These are phyloP conservation scores for Gymnoscelis rufifasciata DNA, from an alignment of 2,888 invertebrate genomes.

Conservation along the genomic window DNA sequence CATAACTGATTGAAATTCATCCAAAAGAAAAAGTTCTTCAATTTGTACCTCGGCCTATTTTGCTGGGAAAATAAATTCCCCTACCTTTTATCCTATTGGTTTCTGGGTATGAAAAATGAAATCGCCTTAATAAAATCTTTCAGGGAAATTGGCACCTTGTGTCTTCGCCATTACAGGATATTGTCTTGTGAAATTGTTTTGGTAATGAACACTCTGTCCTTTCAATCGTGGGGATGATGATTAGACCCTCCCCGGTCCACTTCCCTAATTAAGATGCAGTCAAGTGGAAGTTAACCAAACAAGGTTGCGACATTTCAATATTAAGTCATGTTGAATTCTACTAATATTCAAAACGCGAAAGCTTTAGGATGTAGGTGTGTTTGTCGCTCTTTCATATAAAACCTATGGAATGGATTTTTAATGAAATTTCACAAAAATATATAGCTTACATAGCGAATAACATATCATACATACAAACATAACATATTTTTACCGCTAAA, in stretches of 20 bases:
- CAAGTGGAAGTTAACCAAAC: too few species aligned
- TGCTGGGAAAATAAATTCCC: neutral
- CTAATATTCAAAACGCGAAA: too few species aligned
- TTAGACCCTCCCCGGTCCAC: conserved; percentile 20
- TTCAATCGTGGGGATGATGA: conserved; percentile 53
- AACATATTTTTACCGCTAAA: too few species aligned
- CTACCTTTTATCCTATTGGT: neutral
- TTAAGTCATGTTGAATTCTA: too few species aligned
- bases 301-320: too few species aligned
- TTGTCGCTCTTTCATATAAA: too few species aligned
- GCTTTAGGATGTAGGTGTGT: too few species aligned
- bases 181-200: conserved; percentile 44
- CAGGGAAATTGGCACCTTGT: conserved; percentile 9
- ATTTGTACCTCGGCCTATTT: neutral
- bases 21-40: conserved; percentile 1
- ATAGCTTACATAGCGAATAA: too few species aligned
- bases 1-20: conserved; percentile 1
- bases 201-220: conserved; percentile 52
- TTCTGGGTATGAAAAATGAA: conserved; percentile 3
- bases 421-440: too few species aligned
- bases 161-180: conserved; percentile 43
- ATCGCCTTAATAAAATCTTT: conserved; percentile 2
- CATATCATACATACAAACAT: too few species aligned
- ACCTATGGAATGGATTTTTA: too few species aligned
- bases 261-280: neutral